phyloP scores from a whole-genome alignment of 2,113 vertebrate species.

The Marcusenius ussheri region DNA sequence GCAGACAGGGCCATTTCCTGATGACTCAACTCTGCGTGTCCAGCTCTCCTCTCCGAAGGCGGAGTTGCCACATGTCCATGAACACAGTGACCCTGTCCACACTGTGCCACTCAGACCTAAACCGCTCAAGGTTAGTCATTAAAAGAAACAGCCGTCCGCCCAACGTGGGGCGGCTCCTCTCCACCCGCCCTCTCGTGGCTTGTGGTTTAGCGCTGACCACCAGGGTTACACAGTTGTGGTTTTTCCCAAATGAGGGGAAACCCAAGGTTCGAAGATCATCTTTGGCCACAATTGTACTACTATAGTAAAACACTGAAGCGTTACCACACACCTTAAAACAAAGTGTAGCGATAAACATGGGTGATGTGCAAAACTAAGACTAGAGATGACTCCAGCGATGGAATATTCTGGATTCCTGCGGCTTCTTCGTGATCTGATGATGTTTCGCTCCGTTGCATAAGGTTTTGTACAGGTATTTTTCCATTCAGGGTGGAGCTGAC shows the following conservation, averaged over 20 bases:
- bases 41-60: neutral
- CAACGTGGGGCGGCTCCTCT: neutral
- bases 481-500: neutral
- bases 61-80: neutral
- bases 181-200: neutral
- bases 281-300: too few species aligned
- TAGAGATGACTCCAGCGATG: neutral
- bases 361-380: neutral
- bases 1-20: neutral
- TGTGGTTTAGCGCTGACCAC: neutral
- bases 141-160: conserved; percentile 1
- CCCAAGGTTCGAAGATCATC: neutral
- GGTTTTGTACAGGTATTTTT: neutral
- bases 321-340: neutral
- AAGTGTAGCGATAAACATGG: neutral
- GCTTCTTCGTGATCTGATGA: neutral
- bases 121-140: neutral
- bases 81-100: neutral
- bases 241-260: neutral
- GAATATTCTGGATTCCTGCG: neutral
- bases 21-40: neutral
- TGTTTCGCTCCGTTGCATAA: neutral
- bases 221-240: neutral
- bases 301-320: neutral
- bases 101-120: neutral